Evolutionary conservation across 2,797 vertebrate genomes (phyloP), one percentile per base, ranked within the genome.

Genomic region (Parotocinclus haroldoi): DNA sequence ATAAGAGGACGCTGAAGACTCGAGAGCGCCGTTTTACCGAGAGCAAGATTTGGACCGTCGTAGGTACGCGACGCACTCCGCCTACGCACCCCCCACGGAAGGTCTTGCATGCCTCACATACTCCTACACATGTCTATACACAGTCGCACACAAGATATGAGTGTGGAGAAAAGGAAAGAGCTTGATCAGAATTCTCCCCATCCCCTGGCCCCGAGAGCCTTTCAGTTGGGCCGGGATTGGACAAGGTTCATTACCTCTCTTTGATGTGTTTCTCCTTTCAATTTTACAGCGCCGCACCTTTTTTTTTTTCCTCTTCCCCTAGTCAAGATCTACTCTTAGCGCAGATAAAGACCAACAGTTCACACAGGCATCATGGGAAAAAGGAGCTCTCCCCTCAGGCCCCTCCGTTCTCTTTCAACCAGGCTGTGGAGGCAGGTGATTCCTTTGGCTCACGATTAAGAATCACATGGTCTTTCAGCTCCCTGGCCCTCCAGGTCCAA

Each of bases 231-330:
- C 71, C 73, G 66, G 78, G 76, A 83, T 81, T 81, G 81, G 78
- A 80, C 79, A 80, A 76, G 81, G 76, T 83, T 83, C 81, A 83
- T 83, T 81, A 83, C 79, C 75, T 72, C 72, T 72, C 79, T 81
- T 81, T 81, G 79, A 83, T 81, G 78, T 83, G 76, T 81, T 80
- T 81, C 76, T 81, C 74, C 78, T 79, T 80, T 80, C 73, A 80
- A 77, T 82, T 77, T 79, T 80, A 82, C 71, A 79, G 78, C 73
- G 53, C 74, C 72, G 75, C 75, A 80, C 76, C 78, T 77, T 77
- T 27, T 79, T 79, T 74, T n/a, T n/a, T n/a, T n/a, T n/a, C n/a
- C n/a, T n/a, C n/a, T n/a, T n/a, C n/a, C n/a, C 77, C 74, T 75
- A 66, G 73, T 70, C 70, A 64, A 75, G 77, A 80, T 80, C 76